Evolutionary conservation across 1,140 invertebrate species (phyloP).

Genomic region (Dreissena rostriformis): DNA sequence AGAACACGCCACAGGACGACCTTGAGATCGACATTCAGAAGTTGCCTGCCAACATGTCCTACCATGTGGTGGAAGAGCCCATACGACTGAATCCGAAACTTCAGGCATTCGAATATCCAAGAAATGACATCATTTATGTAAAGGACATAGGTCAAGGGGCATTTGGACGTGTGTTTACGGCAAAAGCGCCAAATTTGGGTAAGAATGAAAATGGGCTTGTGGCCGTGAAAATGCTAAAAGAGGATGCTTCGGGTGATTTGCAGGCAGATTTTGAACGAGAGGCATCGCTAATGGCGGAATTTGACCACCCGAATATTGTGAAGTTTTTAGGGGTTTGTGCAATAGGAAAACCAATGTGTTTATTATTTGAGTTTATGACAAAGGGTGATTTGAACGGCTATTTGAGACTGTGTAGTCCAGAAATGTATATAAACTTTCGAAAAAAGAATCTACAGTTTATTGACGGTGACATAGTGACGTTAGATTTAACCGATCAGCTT

Average conservation of each 20-base stretch:
- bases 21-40: conserved; percentile 94
- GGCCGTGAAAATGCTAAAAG: conserved; percentile 98
- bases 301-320: conserved; percentile 95
- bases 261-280: conserved; percentile 96
- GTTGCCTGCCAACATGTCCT: conserved; percentile 92
- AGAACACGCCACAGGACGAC: conserved; percentile 83
- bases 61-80: conserved; percentile 85
- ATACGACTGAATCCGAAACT: conserved; percentile 90
- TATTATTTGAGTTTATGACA: conserved; percentile 88
- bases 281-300: conserved; percentile 94
- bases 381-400: conserved; percentile 89
- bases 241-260: conserved; percentile 96
- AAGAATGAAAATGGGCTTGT: conserved; percentile 95
- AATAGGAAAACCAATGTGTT: conserved; percentile 91
- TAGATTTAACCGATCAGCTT: conserved; percentile 91
- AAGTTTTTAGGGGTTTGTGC: conserved; percentile 92
- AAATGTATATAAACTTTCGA: conserved; percentile 82
- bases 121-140: conserved; percentile 97
- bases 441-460: conserved; percentile 49
- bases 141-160: conserved; percentile 96
- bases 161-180: conserved; percentile 97
- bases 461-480: conserved; percentile 68
- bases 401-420: conserved; percentile 93
- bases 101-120: conserved; percentile 95
- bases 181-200: conserved; percentile 91